Evolutionary conservation across 2,888 invertebrate species (phyloP).

Genomic region (Apamea crenata): DNA sequence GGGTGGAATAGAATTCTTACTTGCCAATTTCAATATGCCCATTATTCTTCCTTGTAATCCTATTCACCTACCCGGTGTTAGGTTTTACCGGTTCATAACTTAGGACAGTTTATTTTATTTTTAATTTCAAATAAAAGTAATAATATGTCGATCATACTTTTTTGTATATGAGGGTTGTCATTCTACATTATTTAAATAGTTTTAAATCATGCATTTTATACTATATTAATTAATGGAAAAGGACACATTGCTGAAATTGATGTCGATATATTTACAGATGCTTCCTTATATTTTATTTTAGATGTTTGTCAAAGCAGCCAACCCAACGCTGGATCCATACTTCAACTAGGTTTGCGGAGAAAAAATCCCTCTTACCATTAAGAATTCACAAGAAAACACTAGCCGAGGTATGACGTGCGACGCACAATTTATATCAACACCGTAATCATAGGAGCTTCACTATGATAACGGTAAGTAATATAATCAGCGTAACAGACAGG

Average conservation of each 20-base stretch:
- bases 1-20: background rate
- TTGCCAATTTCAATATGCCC: background rate
- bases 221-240: slow-evolving; percentile 7
- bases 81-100: background rate
- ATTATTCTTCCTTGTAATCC: background rate
- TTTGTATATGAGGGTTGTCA: slow-evolving; percentile 23
- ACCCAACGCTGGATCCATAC: slow-evolving; percentile 4
- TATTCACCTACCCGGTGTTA: background rate
- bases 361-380: slow-evolving; percentile 26
- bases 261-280: slow-evolving; percentile 15
- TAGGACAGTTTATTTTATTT: background rate
- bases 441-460: slow-evolving; percentile 38
- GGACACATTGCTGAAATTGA: slow-evolving; percentile 5
- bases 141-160: slow-evolving; percentile 51
- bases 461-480: slow-evolving; percentile 85
- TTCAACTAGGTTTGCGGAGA: slow-evolving; percentile 29
- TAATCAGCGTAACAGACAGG: slow-evolving; percentile 94
- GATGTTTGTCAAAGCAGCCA: slow-evolving; percentile 17
- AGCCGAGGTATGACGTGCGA: slow-evolving; percentile 35
- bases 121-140: background rate
- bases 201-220: slow-evolving; percentile 41
- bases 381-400: slow-evolving; percentile 22
- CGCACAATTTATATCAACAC: slow-evolving; percentile 28
- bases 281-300: slow-evolving; percentile 2
- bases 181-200: background rate